Base-by-base conservation (phyloP, 2,797 vertebrate species). In the Chloroceryle inda region DNA sequence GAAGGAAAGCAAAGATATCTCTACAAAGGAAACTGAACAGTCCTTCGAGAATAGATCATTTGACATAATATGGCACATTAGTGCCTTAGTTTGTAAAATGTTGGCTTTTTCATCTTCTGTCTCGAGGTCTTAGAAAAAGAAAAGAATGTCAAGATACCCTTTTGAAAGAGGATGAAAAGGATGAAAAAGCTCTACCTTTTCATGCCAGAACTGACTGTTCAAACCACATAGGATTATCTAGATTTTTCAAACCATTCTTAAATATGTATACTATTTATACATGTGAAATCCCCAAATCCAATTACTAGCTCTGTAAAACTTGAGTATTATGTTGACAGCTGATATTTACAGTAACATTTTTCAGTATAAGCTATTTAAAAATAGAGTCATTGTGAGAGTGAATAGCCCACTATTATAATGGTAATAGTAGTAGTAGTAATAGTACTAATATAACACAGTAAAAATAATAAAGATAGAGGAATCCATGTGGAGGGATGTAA, bases 71-170 rank as follows among this genome's bases (percentile, higher is more conserved):
- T 37, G 88, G 64, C 78, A 85, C 49, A 55, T 83, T 42, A 71
- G 14, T 61, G 56, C 2, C 7, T 83, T 88, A 61, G 53, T 79
- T 80, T 64, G 72, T 85, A 88, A 86, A 94, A 77, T 72, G 62
- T 53, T 91, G 45, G 68, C 71, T 88, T 92, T 91, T 92, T 93
- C 42, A 35, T 95, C 53, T 89, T 96, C 69, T 58, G 7, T 89
- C 58, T 89, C 83, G 68, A 84, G 53, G 58, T 89, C 69, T 84
- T 88, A 69, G 77, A n/a, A 73, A 85, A 82, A 76, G 29, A 79
- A 79, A 77, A 77, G 38, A 49, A 88, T 91, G 35, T 27, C 42
- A 71, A 27, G 26, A 31, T 56, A 80, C 22, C 13, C 73, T 81
- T 95, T 88, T 85, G 53, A 92, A 81, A 78, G 61, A 44, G 55